phyloP scores from a whole-genome alignment of 2,113 vertebrate genomes.

The Phyllopteryx taeniolatus region DNA sequence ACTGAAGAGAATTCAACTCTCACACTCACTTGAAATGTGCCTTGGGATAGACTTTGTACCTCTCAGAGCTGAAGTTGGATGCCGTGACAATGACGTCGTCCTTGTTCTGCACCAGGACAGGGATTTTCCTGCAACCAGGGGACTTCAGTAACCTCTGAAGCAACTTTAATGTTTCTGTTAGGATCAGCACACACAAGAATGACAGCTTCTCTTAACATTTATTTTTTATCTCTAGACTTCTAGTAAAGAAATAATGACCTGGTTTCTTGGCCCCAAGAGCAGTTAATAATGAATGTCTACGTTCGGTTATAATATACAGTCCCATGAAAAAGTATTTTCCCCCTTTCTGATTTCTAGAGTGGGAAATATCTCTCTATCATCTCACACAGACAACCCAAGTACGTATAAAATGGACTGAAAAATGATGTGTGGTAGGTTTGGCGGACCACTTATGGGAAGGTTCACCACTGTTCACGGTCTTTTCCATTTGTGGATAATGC shows the following conservation, averaged over 20 bases:
- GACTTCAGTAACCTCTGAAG: slow-evolving; percentile 96
- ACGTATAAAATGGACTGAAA: too few relatives aligned
- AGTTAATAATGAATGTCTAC: background rate
- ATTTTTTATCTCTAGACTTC: background rate
- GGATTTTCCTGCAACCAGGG: slow-evolving; percentile 97
- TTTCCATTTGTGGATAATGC: too few relatives aligned
- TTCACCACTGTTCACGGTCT: too few relatives aligned
- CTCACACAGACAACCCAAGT: too few relatives aligned
- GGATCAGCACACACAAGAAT: slow-evolving; percentile 54
- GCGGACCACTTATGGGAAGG: too few relatives aligned
- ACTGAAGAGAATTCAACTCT: background rate
- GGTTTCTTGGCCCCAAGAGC: background rate
- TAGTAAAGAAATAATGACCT: background rate
- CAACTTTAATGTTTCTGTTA: slow-evolving; percentile 92
- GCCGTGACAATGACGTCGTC: slow-evolving; percentile 97
- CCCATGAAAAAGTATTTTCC: background rate
- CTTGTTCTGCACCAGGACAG: slow-evolving; percentile 95
- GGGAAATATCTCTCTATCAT: too few relatives aligned
- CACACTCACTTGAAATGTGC: background rate
- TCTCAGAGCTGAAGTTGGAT: slow-evolving; percentile 98
- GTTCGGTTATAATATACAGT: background rate
- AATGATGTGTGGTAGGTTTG: too few relatives aligned
- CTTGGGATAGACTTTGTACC: slow-evolving; percentile 64
- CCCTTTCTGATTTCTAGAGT: background rate
- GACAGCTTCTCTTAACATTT: background rate